Percentiles rank a stretch among this genome's conserved stretches.
phyloP scores from a whole-genome alignment of 1,140 invertebrate genomes.

The Diachasma alloeum region DNA sequence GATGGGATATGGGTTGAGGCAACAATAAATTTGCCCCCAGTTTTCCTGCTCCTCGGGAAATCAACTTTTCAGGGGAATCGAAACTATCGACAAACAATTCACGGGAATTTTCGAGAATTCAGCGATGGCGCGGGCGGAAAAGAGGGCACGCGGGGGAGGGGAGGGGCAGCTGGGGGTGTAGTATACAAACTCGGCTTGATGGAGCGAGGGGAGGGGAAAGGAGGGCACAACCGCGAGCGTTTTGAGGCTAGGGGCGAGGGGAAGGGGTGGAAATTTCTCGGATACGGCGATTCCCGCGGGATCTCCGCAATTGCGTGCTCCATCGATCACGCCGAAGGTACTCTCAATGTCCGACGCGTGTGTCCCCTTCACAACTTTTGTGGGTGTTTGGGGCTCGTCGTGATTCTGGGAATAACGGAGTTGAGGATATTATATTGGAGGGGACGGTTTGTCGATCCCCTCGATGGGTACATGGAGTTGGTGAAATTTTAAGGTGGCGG shows the following conservation, averaged over 20 bases:
- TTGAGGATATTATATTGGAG: neutral
- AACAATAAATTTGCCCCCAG: conserved; percentile 29
- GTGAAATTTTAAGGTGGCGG: no score
- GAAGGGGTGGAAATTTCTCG: neutral
- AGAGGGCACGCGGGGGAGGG: no score
- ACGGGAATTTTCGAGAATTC: conserved; percentile 16
- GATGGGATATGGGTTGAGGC: neutral
- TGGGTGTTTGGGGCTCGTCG: neutral
- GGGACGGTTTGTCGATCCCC: neutral
- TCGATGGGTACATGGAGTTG: neutral
- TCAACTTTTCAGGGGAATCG: conserved; percentile 28
- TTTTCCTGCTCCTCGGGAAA: conserved; percentile 19
- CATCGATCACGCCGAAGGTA: conserved; percentile 39
- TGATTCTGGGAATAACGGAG: neutral
- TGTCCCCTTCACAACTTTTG: neutral
- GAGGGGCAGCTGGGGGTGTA: neutral
- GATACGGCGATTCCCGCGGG: conserved; percentile 34
- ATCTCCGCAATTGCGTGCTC: conserved; percentile 38
- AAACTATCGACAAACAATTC: conserved; percentile 38
- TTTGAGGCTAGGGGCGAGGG: neutral
- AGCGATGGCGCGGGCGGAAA: neutral
- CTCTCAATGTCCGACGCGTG: conserved; percentile 12
- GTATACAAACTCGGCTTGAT: conserved; percentile 3
- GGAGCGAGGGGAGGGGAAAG: neutral
- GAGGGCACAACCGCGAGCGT: neutral